A percentile compares a stretch with the other conserved stretches of the same genome.
These are phyloP conservation scores for Dichetophora obliterata DNA, from an alignment of 2,888 invertebrate genomes.

Conservation along the genomic window DNA sequence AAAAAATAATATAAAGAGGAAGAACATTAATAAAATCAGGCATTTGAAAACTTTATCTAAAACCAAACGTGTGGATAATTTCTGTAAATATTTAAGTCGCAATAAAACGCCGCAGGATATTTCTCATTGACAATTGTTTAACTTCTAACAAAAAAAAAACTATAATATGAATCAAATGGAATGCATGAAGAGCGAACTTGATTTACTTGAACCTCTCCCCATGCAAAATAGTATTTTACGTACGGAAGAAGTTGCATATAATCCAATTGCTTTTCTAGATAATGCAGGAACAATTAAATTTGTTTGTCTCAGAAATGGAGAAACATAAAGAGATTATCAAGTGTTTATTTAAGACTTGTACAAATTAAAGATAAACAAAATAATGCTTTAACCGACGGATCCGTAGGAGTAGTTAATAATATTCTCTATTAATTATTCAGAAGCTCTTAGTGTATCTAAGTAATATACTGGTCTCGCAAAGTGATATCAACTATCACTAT, in stretches of 20 bases:
- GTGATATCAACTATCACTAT: no score
- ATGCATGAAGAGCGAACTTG: no score
- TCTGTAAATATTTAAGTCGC: no score
- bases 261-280: no score
- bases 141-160: background rate
- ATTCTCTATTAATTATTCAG: background rate
- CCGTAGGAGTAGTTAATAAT: background rate
- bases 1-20: no score
- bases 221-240: no score
- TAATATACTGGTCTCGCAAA: no score
- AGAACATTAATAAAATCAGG: background rate
- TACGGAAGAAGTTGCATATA: no score
- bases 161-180: background rate
- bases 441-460: background rate
- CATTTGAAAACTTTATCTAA: background rate
- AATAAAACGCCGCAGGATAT: background rate
- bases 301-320: background rate
- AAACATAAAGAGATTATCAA: no score
- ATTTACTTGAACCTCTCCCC: no score
- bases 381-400: background rate
- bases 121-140: background rate
- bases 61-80: background rate
- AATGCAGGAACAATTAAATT: no score
- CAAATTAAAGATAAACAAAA: background rate
- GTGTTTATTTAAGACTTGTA: background rate